Percentiles rank a stretch among this genome's conserved stretches.
phyloP scores from a whole-genome alignment of 2,888 invertebrate species.

The Agriopis marginaria region DNA sequence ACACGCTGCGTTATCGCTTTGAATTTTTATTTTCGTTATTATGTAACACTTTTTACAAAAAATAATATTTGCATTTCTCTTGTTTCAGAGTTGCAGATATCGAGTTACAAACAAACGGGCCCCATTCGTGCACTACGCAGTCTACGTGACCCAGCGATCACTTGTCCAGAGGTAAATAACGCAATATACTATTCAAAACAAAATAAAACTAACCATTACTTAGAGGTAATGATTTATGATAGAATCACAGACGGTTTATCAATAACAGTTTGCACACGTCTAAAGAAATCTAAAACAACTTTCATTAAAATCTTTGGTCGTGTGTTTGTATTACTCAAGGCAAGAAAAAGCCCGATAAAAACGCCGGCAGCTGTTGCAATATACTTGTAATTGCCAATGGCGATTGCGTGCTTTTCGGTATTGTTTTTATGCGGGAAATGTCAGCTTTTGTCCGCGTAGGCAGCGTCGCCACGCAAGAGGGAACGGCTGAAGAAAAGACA shows the following conservation, averaged over 20 bases:
- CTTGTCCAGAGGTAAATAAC: conserved; percentile 32
- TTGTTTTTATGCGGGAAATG: conserved; percentile 37
- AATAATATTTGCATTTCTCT: conserved; percentile 18
- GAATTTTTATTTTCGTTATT: background rate
- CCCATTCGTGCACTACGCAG: conserved; percentile 26
- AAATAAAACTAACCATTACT: conserved; percentile 1
- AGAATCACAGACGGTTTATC: background rate
- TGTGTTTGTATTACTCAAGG: conserved; percentile 27
- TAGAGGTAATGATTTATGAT: background rate
- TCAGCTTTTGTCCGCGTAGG: conserved; percentile 12
- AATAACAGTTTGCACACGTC: background rate
- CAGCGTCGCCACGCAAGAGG: conserved; percentile 11
- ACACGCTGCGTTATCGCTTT: no score
- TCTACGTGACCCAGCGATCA: conserved; percentile 26
- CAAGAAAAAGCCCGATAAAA: conserved; percentile 35
- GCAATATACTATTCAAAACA: background rate
- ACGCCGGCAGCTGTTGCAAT: conserved; percentile 28
- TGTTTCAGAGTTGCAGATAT: conserved; percentile 39
- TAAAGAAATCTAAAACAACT: conserved; percentile 10
- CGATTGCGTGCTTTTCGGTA: conserved; percentile 36
- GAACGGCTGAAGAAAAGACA: conserved; percentile 24
- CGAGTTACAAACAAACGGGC: conserved; percentile 37
- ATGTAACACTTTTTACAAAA: background rate
- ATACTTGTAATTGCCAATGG: conserved; percentile 26
- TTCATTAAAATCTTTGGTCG: conserved; percentile 14